Evolutionary conservation across 2,797 vertebrate species (phyloP).

Genomic region (Phrynocephalus guinanensis): DNA sequence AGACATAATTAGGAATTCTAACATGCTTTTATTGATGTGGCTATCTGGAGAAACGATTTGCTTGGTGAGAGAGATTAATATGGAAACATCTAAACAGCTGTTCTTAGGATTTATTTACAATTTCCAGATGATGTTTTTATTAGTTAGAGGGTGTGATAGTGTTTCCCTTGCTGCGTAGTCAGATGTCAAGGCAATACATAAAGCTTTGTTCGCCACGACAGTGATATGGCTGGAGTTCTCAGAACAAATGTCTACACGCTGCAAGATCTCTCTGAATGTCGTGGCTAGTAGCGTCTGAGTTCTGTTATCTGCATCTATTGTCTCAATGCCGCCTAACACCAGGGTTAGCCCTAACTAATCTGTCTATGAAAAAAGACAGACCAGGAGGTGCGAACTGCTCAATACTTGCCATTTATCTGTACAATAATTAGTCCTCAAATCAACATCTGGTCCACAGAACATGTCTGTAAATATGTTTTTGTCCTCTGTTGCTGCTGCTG

Average conservation of each 20-base stretch:
- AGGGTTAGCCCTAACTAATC: neutral
- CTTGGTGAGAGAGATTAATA: neutral
- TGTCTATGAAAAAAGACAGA: neutral
- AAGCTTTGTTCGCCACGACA: neutral
- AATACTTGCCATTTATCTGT: conserved; percentile 4
- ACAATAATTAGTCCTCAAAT: neutral
- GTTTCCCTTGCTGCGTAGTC: too few relatives aligned
- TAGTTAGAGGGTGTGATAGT: neutral
- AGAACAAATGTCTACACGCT: too few relatives aligned
- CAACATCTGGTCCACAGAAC: conserved; percentile 51
- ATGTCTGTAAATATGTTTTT: conserved; percentile 47
- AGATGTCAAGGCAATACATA: too few relatives aligned
- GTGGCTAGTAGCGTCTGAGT: too few relatives aligned
- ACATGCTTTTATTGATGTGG: conserved; percentile 7
- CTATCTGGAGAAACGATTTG: neutral
- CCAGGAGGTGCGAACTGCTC: neutral
- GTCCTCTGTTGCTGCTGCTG: conserved; percentile 21
- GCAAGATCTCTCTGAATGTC: too few relatives aligned
- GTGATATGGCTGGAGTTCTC: neutral
- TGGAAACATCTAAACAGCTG: neutral
- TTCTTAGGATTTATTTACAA: neutral
- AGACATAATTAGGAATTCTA: neutral
- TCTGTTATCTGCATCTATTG: neutral
- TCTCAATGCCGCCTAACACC: neutral
- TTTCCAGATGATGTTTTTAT: neutral